These are phyloP conservation scores for Xiphydria camelus DNA, from an alignment of 2,888 invertebrate genomes.

Conservation along the genomic window DNA sequence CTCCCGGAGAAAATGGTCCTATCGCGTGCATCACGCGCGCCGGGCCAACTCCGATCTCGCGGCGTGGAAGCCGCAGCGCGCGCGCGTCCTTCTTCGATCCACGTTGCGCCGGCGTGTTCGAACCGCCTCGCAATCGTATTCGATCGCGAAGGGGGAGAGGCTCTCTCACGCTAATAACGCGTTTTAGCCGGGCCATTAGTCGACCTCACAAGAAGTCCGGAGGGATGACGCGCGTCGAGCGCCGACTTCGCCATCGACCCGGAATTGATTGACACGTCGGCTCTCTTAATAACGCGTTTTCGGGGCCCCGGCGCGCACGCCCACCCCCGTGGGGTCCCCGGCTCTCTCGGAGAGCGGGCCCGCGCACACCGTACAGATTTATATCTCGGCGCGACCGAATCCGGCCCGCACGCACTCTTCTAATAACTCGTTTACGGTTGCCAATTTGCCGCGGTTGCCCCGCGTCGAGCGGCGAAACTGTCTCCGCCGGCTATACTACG, in stretches of 20 bases:
- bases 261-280: constrained; percentile 33
- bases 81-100: too few relatives aligned
- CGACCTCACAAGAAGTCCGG: constrained; percentile 29
- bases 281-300: constrained; percentile 33
- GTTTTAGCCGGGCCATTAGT: constrained; percentile 34
- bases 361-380: constrained; percentile 15
- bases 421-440: constrained; percentile 26
- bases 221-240: constrained; percentile 5
- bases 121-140: too few relatives aligned
- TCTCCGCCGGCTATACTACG: constrained; percentile 2
- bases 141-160: too few relatives aligned
- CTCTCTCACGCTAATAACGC: constrained; percentile 33
- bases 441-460: constrained; percentile 14
- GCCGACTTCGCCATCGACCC: constrained; percentile 18
- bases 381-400: constrained; percentile 16
- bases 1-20: too few relatives aligned
- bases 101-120: too few relatives aligned
- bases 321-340: constrained; percentile 20
- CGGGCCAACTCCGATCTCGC: too few relatives aligned
- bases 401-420: constrained; percentile 16
- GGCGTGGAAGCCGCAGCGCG: too few relatives aligned
- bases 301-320: constrained; percentile 13
- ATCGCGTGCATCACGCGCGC: too few relatives aligned
- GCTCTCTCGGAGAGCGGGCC: constrained; percentile 8
- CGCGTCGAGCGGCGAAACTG: neutral